Base-by-base conservation (phyloP, 1,140 invertebrate species). In the Melanaphis sacchari region DNA sequence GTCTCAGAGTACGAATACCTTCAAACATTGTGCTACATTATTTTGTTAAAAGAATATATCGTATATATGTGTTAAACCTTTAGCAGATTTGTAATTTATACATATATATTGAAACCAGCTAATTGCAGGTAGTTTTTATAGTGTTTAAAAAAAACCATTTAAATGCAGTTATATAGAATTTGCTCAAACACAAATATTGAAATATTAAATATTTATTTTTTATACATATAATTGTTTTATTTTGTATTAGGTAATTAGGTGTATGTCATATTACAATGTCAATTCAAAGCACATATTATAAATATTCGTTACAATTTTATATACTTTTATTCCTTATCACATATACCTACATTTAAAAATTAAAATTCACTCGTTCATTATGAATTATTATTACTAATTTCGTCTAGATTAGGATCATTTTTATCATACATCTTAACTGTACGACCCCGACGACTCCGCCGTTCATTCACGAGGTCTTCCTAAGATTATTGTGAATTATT, bases 111-210 rank as follows among this genome's bases (percentile, higher is more conserved):
- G 1, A 41, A 90, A 66, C 15, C 26, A 40, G 38, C 38, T 40
- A 59, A 90, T 66, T 15, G 59, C 59, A 76, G 59, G 22, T 82
- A 43, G 90, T 91, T 1, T 1, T 92, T 82, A 43, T 49, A 82
- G 66, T 82, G 41, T 24, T 41, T 92, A 92, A n/a, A 76, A 91
- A 22, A 22, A 36, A 18, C 46, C 15, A 43, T 82, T 24, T 82
- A 76, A 36, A 92, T 49, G 31, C 41, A 81, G 31, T 92, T 92
- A 84, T 31, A 41, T 40, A 84, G 38, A 92, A 66, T 49, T 92
- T 92, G 90, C 90, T 92, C 90, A 92, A 92, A 92, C 90, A 82
- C 54, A 36, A 76, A 91, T 87, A 89, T 89, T 76, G 24, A 26
- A 31, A 66, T 66, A 41, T 59, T 90, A 59, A 40, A 59, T 90